A percentile compares a stretch with the other conserved stretches of the same genome.
Conservation (phyloP, 2,113 vertebrate species). For the Lampris megalopsis region DNA sequence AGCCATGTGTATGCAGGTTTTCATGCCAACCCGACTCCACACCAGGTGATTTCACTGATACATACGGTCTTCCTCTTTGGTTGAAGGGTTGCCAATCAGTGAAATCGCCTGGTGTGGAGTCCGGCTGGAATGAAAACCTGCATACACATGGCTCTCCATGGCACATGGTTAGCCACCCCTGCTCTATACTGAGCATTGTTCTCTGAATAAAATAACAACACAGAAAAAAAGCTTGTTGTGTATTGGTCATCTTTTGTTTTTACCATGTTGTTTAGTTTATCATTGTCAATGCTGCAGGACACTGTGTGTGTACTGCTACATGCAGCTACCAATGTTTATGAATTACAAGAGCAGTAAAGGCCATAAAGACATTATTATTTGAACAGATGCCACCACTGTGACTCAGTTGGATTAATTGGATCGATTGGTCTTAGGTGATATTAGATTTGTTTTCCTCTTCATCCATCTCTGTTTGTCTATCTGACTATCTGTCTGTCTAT, state of each 20-base stretch:
- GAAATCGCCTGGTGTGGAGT: too few species aligned
- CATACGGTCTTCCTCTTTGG: too few species aligned
- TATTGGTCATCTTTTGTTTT: constrained; percentile 17
- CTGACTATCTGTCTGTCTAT: too few species aligned
- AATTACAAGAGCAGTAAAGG: constrained; percentile 67
- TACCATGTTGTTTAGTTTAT: constrained; percentile 29
- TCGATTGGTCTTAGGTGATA: constrained; percentile 43
- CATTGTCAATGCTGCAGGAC: constrained; percentile 44
- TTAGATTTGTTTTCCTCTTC: not conserved
- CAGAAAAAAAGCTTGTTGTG: constrained; percentile 18
- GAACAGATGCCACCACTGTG: constrained; percentile 71
- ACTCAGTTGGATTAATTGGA: constrained; percentile 57
- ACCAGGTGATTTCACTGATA: too few species aligned
- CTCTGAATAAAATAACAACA: constrained; percentile 22
- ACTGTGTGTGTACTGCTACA: constrained; percentile 53
- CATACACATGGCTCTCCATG: too few species aligned
- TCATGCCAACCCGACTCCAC: too few species aligned
- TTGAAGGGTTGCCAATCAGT: too few species aligned
- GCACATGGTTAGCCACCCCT: constrained; percentile 9
- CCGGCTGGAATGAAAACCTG: too few species aligned
- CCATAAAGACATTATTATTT: constrained; percentile 66
- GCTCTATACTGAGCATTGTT: constrained; percentile 39
- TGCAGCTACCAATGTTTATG: constrained; percentile 62
- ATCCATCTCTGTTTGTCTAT: too few species aligned
- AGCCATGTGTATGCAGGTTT: too few species aligned